phyloP scores from a whole-genome alignment of 2,797 vertebrate species.

The Helostoma temminkii region DNA sequence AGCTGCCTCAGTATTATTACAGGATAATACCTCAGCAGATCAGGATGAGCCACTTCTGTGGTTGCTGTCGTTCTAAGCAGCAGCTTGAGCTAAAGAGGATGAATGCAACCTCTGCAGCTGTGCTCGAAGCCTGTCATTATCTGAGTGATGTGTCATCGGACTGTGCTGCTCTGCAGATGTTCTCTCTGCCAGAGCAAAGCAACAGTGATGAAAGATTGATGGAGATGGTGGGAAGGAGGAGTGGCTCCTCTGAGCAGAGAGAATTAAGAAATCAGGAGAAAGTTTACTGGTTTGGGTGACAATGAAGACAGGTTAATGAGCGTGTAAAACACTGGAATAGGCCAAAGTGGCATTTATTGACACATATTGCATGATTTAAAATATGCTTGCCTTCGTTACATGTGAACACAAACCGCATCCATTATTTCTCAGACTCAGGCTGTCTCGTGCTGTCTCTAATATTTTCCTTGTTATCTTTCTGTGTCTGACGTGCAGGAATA shows the following conservation, averaged over 20 bases:
- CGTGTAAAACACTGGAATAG: not conserved
- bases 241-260: constrained; percentile 31
- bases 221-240: constrained; percentile 34
- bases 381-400: constrained; percentile 5
- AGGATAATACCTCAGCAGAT: constrained; percentile 19
- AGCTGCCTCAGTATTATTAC: constrained; percentile 1
- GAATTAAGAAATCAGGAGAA: constrained; percentile 34
- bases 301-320: constrained; percentile 39
- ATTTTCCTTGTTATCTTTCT: not conserved
- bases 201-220: constrained; percentile 55
- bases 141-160: constrained; percentile 77
- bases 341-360: not conserved
- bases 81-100: constrained; percentile 46
- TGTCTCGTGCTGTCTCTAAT: not conserved
- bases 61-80: constrained; percentile 23
- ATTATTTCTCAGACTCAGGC: not conserved
- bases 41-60: constrained; percentile 13
- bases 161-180: constrained; percentile 75
- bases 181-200: constrained; percentile 49
- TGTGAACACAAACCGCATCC: not conserved
- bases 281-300: constrained; percentile 39
- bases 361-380: constrained; percentile 11
- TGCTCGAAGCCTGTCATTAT: constrained; percentile 78
- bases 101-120: constrained; percentile 74
- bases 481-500: constrained; percentile 87